Percentiles rank a stretch among this genome's conserved stretches.
Evolutionary conservation across 2,113 vertebrate species (phyloP).

Genomic region (Phalacrocorax aristotelis): DNA sequence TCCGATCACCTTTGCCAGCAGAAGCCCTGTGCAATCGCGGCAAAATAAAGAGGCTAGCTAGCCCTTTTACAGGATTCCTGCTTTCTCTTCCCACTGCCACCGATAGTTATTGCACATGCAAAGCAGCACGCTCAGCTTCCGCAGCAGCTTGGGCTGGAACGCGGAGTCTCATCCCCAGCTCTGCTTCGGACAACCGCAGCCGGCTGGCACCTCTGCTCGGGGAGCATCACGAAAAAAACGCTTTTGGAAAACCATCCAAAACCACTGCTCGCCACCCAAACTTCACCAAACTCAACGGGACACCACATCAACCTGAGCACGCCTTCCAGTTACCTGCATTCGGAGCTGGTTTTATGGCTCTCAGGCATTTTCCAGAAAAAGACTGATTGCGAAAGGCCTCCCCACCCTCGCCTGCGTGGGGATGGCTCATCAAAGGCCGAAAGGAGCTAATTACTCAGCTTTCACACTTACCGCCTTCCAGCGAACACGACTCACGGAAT

Average conservation of each 20-base stretch:
- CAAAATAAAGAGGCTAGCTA: rapidly evolving
- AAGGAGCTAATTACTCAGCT: background rate
- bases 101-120: rapidly evolving
- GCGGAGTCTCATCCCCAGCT: rapidly evolving
- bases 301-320: background rate
- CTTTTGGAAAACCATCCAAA: background rate
- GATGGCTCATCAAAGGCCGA: background rate
- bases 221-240: rapidly evolving
- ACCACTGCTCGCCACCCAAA: background rate
- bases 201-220: rapidly evolving
- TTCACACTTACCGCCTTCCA: background rate
- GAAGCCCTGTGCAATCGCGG: background rate
- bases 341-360: rapidly evolving
- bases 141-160: background rate
- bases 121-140: rapidly evolving
- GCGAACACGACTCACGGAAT: rapidly evolving
- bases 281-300: background rate
- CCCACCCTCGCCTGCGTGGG: background rate
- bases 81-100: background rate
- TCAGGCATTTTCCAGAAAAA: rapidly evolving
- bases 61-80: background rate
- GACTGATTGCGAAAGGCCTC: background rate
- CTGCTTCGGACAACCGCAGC: background rate
- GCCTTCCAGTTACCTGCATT: background rate
- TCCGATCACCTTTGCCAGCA: background rate